phyloP scores from a whole-genome alignment of 2,888 invertebrate genomes.

The Ashinkailepas kermadecensis region DNA sequence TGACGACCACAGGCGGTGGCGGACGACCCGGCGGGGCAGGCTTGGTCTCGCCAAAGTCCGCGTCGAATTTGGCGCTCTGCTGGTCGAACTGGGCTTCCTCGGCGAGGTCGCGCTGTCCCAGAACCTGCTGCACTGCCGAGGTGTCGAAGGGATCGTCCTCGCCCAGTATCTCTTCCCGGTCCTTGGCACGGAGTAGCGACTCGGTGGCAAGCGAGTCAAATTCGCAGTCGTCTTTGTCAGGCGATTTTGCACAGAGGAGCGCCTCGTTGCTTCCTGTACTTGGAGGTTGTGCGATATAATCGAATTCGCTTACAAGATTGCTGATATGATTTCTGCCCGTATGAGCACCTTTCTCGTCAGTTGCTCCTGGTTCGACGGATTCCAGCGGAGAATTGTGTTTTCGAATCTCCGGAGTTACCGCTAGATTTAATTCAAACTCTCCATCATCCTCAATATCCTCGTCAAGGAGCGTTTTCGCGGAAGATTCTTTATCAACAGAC shows the following conservation, averaged over 20 bases:
- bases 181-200: conserved; percentile 4
- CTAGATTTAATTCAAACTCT: conserved; percentile 29
- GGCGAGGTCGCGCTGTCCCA: conserved; percentile 31
- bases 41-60: conserved; percentile 24
- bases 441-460: background rate
- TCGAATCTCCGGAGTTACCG: conserved; percentile 23
- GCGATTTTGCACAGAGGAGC: conserved; percentile 33
- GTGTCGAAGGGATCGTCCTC: conserved; percentile 46
- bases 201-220: conserved; percentile 36
- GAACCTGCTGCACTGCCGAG: conserved; percentile 41
- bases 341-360: background rate
- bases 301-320: conserved; percentile 37
- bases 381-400: conserved; percentile 26
- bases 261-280: conserved; percentile 30
- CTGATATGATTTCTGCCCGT: background rate
- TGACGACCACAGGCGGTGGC: conserved; percentile 22
- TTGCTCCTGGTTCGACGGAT: conserved; percentile 21
- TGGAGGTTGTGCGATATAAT: conserved; percentile 33
- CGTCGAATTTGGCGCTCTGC: conserved; percentile 32
- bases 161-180: background rate
- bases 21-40: background rate
- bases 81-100: conserved; percentile 23
- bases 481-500: background rate
- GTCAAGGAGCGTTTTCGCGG: conserved; percentile 1
- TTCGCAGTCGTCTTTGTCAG: conserved; percentile 45